These are phyloP conservation scores for Poeciliopsis presidionis DNA, from an alignment of 2,797 vertebrate genomes.

Conservation along the genomic window DNA sequence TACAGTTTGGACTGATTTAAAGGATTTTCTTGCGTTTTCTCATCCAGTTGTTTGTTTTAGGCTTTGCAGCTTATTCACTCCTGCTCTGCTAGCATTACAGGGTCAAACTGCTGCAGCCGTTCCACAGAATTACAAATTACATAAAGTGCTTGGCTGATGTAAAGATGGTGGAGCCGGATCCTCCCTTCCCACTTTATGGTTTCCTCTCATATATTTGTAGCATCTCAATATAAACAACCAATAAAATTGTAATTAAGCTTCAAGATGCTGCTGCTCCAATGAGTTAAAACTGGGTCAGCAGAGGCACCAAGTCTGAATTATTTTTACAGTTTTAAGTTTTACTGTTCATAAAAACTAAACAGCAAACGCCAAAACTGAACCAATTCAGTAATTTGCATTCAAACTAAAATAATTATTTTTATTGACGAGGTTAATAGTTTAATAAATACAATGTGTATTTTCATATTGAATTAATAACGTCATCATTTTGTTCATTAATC, in stretches of 20 bases:
- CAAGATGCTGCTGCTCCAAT: conserved; percentile 28
- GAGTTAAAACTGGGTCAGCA: neutral
- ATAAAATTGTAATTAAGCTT: neutral
- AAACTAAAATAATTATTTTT: neutral
- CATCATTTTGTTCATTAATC: neutral
- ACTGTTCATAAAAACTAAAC: conserved; percentile 5
- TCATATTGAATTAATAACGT: neutral
- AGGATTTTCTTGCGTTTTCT: neutral
- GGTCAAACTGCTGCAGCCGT: too few relatives aligned
- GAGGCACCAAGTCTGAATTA: neutral
- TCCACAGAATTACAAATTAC: too few relatives aligned
- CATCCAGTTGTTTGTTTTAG: too few relatives aligned
- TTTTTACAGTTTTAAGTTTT: neutral
- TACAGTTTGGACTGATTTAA: neutral
- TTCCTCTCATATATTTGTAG: neutral
- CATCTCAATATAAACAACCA: neutral
- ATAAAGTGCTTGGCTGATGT: too few relatives aligned
- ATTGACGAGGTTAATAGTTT: neutral
- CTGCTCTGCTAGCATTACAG: too few relatives aligned
- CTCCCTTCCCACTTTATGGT: neutral
- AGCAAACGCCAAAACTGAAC: neutral
- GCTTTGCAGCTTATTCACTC: too few relatives aligned
- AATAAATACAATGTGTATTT: neutral
- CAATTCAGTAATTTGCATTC: neutral
- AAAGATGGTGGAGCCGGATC: too few relatives aligned